Base-by-base conservation (phyloP, 2,888 invertebrate genomes). In the Conus canariensis region DNA sequence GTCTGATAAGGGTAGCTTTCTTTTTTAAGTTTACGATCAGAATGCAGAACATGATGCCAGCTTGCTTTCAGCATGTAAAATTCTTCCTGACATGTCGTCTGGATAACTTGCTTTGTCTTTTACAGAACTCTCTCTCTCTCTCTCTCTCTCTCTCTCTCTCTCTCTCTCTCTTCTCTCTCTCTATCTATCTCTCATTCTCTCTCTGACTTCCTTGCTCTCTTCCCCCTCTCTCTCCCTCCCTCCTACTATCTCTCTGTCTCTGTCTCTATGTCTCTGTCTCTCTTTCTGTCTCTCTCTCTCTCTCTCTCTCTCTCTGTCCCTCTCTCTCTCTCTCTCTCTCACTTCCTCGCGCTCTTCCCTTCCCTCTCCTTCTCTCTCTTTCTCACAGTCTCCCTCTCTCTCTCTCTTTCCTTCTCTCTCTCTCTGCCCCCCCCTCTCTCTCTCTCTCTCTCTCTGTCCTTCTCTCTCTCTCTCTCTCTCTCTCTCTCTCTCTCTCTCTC, bases 251-350 rank as follows among this genome's bases (percentile, higher is more conserved):
- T 77, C 77, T 77, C 10, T 77, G 14, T 30, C 8, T 9, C 30
- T 16, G 9, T 19, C 67, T 64, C 86, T 30, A 30, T 30, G 30
- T 85, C 70, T 85, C 25, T 45, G 56, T 74, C 59, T 19, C 67
- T 64, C 86, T 85, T 58, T 85, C 25, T 45, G 58, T 74, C 59
- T 86, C 70, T 58, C 85, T 86, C 74, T 77, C 59, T 74, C 30
- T 77, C 70, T 25, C 77, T 82, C 22, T 25, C 58, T 22, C 70
- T 45, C 45, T 45, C 45, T 45, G 2, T 45, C 45, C 3, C 45
- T 45, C 3, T 45, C 45, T 45, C 45, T 45, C 3, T 45, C 45
- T 4, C 45, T 45, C 45, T 45, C 45, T 45, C 45, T 45, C 45
- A 2, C 45, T 45, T 3, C 4, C 4, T 45, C 3, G 45, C 45